Evolutionary conservation across 1,140 invertebrate species (phyloP), one percentile per base, ranked within the genome.

Genomic region (Ganaspis sp.): DNA sequence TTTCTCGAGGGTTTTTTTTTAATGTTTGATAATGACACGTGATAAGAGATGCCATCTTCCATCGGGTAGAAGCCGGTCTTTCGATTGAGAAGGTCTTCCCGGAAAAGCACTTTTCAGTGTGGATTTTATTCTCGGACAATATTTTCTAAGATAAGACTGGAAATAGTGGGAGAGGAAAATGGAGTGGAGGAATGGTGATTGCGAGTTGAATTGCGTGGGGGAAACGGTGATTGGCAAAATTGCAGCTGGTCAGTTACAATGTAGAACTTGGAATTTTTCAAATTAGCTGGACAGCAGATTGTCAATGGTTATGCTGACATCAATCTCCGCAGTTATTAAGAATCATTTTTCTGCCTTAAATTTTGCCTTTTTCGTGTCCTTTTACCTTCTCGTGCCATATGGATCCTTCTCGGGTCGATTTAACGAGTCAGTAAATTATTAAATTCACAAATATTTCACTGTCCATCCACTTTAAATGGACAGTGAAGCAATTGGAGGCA

Each of bases 311-410:
- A 26, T 19, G 19, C 40, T 23, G 45, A 74, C 74, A 49, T 75
- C 69, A 75, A 75, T 70, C 70, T 75, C 74, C 64, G 54, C 69
- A 70, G 73, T 40, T 70, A 42, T 74, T 74, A 26, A n/a, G 6
- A 38, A 26, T 23, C 45, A 74, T 34, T 12, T 34, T 45, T n/a
- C n/a, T 21, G 29, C 11, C n/a, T n/a, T n/a, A n/a, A n/a, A n/a
- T n/a, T n/a, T n/a, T n/a, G n/a, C n/a, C n/a, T n/a, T n/a, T n/a
- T n/a, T n/a, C n/a, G n/a, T n/a, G n/a, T n/a, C n/a, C n/a, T n/a
- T n/a, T 73, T 23, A 40, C 69, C 69, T 40, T 12, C 17, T 34
- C 29, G 2, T 6, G 2, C 29, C 29, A 34, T 2, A 34, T 34
- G 34, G 11, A 72, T 45, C 70, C n/a, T 8, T 8, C 12, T 49